Evolutionary conservation across 2,888 invertebrate species (phyloP).

Genomic region (Meghimatium bilineatum): DNA sequence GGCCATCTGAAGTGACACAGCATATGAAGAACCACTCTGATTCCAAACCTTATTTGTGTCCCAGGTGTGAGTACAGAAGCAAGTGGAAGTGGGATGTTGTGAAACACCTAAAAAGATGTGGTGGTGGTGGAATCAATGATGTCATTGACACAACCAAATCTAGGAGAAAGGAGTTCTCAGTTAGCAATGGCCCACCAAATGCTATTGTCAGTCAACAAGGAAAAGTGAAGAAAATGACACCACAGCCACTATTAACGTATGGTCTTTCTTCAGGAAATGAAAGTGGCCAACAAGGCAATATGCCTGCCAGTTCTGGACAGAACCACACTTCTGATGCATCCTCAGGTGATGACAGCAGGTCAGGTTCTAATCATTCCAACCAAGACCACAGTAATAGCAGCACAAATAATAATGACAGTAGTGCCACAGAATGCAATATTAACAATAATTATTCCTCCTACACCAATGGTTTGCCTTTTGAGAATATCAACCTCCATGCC

Average conservation of each 20-base stretch:
- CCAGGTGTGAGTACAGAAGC: slow-evolving; percentile 75
- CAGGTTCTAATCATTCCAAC: slow-evolving; percentile 20
- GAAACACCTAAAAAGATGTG: slow-evolving; percentile 76
- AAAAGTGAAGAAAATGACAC: slow-evolving; percentile 56
- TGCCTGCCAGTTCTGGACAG: not conserved
- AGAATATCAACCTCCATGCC: not conserved
- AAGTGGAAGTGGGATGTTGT: slow-evolving; percentile 78
- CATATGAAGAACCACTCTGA: slow-evolving; percentile 78
- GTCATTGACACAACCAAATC: slow-evolving; percentile 73
- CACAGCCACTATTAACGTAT: slow-evolving; percentile 48
- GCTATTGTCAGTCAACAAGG: slow-evolving; percentile 69
- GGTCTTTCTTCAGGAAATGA: slow-evolving; percentile 28
- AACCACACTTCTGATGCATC: slow-evolving; percentile 11
- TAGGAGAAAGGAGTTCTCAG: slow-evolving; percentile 48
- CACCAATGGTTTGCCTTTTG: slow-evolving; percentile 24
- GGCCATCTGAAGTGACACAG: slow-evolving; percentile 77
- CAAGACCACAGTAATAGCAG: slow-evolving; percentile 23
- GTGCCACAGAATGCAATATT: slow-evolving; percentile 20
- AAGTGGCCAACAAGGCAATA: slow-evolving; percentile 19
- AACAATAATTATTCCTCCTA: slow-evolving; percentile 31
- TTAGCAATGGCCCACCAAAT: slow-evolving; percentile 67
- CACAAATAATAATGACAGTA: slow-evolving; percentile 22
- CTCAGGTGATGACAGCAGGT: slow-evolving; percentile 35
- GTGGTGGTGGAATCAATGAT: slow-evolving; percentile 78
- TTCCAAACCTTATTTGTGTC: slow-evolving; percentile 76